These are phyloP conservation scores for Cataglyphis altisquamis DNA, from an alignment of 2,888 invertebrate species.

Conservation along the genomic window DNA sequence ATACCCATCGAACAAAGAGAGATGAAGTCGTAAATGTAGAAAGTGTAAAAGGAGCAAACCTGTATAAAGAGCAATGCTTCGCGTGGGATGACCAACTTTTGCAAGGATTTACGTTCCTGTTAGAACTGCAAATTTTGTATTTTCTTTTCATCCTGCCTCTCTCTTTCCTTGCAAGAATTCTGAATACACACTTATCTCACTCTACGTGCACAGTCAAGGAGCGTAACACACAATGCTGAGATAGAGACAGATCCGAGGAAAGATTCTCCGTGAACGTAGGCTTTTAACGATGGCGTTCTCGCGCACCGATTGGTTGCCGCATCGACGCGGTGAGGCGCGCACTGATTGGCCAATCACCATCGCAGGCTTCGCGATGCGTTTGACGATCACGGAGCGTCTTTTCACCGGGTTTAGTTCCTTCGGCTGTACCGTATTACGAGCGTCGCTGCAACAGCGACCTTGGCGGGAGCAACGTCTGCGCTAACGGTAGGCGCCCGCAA, in stretches of 20 bases:
- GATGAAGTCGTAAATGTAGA: not conserved
- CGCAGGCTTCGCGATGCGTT: not conserved
- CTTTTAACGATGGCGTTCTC: not conserved
- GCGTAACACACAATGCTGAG: not conserved
- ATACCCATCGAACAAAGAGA: not conserved
- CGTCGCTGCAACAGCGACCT: constrained; percentile 68
- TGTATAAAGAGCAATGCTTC: not conserved
- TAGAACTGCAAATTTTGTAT: not conserved
- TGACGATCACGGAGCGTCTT: not conserved
- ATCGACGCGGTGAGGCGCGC: constrained; percentile 9
- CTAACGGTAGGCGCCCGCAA: constrained; percentile 74
- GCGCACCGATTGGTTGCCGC: constrained; percentile 53
- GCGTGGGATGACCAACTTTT: not conserved
- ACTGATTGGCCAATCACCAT: constrained; percentile 40
- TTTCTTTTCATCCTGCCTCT: not conserved
- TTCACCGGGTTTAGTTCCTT: not conserved
- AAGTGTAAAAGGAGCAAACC: not conserved
- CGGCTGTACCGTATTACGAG: constrained; percentile 24
- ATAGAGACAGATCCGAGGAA: not conserved
- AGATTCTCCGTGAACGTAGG: constrained; percentile 26
- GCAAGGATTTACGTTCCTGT: too few relatives aligned
- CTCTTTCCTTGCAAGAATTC: not conserved
- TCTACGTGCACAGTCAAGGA: not conserved
- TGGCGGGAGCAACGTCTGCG: constrained; percentile 70
- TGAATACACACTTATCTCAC: not conserved